Evolutionary conservation across 2,888 invertebrate species (phyloP), one percentile per base, ranked within the genome.

Genomic region (Nysson spinosus): DNA sequence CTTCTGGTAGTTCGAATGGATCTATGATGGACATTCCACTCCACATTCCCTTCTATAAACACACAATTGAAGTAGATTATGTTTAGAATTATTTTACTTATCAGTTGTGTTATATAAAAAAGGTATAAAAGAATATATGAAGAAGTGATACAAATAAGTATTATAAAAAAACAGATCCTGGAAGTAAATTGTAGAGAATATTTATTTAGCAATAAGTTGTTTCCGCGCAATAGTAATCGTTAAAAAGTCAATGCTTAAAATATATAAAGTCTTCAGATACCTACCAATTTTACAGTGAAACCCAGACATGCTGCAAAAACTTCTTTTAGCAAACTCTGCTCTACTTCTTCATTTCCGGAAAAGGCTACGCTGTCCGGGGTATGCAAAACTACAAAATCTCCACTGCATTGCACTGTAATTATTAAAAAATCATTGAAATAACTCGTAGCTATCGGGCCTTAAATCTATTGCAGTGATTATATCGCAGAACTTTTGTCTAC

Each of bases 1-100:
- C 92, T 84, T 93, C 92, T n/a, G 95, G 92, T 42, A 93, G 89
- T 61, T 90, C 88, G 77, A 95, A 95, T 0, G 94, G 94, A 87
- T 94, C 90, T 3, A 85, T 87, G 32, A 95, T 90, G 52, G 88
- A 89, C 70, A 95, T 84, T 9, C 93, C 94, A 72, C 89, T 88
- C 94, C 95, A 95, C 71, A 91, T 89, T 9, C 54, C 66, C 11
- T 19, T 66, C 75, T 75, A 28, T 5, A 70, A 71, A 6, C 3
- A 9, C 5, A 6, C 5, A 28, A n/a, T 28, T 6, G 3, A 28
- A 28, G 3, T 3, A 28, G 6, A 47, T 3, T 47, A 30, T 32
- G 14, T 26, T 11, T 9, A 47, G 5, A 40, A 30, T 40, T 30
- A n/a, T n/a, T n/a, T n/a, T n/a, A n/a, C n/a, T n/a, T n/a, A n/a